Evolutionary conservation across 2,113 vertebrate genomes (phyloP).

Genomic region (Thamnaconus septentrionalis): DNA sequence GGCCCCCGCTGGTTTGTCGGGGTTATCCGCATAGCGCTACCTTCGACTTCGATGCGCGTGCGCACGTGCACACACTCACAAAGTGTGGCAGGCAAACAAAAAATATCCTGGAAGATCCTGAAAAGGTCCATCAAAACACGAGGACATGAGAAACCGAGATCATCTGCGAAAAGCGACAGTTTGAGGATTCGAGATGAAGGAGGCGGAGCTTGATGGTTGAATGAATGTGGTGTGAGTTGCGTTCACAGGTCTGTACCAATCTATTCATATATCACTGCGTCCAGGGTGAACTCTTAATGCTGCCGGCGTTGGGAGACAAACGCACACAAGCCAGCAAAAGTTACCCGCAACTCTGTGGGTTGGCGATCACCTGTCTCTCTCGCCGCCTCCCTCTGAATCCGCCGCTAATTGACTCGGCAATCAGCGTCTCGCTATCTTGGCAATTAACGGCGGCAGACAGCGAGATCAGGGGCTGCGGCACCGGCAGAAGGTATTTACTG

Average conservation of each 20-base stretch:
- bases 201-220: constrained; percentile 21
- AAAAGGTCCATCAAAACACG: constrained; percentile 17
- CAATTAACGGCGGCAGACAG: constrained; percentile 64
- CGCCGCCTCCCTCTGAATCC: constrained; percentile 17
- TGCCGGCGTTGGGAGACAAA: constrained; percentile 44
- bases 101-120: constrained; percentile 9
- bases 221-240: constrained; percentile 53
- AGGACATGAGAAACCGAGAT: background rate
- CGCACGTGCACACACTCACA: constrained; percentile 14
- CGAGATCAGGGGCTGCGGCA: constrained; percentile 48
- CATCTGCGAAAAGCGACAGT: constrained; percentile 39
- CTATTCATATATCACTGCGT: constrained; percentile 41
- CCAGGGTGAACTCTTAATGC: constrained; percentile 56
- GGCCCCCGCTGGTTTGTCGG: constrained; percentile 30
- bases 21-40: constrained; percentile 50
- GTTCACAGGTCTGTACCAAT: constrained; percentile 45
- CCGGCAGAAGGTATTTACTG: constrained; percentile 57
- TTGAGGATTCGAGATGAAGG: constrained; percentile 37
- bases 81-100: constrained; percentile 15
- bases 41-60: constrained; percentile 28
- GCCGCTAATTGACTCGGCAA: constrained; percentile 61
- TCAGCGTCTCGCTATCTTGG: constrained; percentile 61
- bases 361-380: constrained; percentile 28
- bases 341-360: constrained; percentile 24
- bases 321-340: constrained; percentile 14